A percentile compares a stretch with the other conserved stretches of the same genome.
These are phyloP conservation scores for Brachypalpus laphriformis DNA, from an alignment of 2,888 invertebrate genomes.

Conservation along the genomic window DNA sequence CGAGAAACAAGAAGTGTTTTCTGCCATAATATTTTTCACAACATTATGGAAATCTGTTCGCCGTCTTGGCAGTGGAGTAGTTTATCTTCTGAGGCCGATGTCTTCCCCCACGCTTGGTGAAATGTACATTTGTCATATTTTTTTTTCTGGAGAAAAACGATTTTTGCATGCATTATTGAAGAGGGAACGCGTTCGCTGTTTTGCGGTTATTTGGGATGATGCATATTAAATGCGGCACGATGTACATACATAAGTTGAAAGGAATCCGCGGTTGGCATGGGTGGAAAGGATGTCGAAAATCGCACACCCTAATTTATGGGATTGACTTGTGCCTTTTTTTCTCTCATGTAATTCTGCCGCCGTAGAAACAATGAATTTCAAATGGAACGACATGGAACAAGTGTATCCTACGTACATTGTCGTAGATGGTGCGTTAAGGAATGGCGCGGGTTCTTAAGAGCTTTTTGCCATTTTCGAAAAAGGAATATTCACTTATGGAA, in stretches of 20 bases:
- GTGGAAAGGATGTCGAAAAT: constrained; percentile 57
- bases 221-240: constrained; percentile 69
- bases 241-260: constrained; percentile 54
- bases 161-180: constrained; percentile 73
- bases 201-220: constrained; percentile 74
- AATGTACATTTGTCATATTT: constrained; percentile 69
- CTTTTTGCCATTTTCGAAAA: constrained; percentile 69
- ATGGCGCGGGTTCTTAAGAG: constrained; percentile 60
- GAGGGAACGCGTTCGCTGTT: constrained; percentile 64
- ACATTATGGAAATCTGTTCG: constrained; percentile 74
- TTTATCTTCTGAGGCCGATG: constrained; percentile 69
- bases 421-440: constrained; percentile 57
- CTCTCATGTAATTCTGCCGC: constrained; percentile 62
- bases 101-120: constrained; percentile 13
- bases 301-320: constrained; percentile 73
- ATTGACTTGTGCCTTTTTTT: constrained; percentile 69
- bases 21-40: constrained; percentile 73
- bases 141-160: constrained; percentile 40
- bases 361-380: constrained; percentile 69
- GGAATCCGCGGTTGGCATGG: constrained; percentile 36
- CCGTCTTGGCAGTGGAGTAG: constrained; percentile 70
- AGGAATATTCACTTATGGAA: constrained; percentile 61
- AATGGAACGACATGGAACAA: constrained; percentile 63
- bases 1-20: constrained; percentile 55
- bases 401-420: constrained; percentile 34